A percentile compares a stretch with the other conserved stretches of the same genome.
Conservation (phyloP, 35 echinoderm and acorn worm genomes). For the Lytechinus pictus region DNA sequence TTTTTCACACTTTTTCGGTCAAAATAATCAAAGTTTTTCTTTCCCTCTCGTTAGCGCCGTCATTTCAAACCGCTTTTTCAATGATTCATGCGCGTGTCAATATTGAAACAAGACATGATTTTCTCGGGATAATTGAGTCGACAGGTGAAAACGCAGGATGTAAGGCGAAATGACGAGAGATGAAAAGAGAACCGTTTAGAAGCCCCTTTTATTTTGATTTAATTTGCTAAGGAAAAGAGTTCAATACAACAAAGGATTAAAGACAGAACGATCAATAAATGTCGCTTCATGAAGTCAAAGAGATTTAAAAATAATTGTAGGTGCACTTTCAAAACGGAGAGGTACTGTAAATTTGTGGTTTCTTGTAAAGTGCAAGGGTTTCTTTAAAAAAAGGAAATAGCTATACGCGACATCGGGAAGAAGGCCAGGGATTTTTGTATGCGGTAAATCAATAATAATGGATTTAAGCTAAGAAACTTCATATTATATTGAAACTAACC, state of each 20-base stretch:
- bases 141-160: constrained; percentile 49
- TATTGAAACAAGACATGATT: constrained; percentile 48
- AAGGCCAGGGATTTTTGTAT: not conserved
- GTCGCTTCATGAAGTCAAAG: not conserved
- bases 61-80: not conserved
- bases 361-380: not conserved
- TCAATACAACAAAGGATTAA: not conserved
- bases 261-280: constrained; percentile 34
- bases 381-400: not conserved
- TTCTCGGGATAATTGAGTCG: constrained; percentile 13
- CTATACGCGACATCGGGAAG: not conserved
- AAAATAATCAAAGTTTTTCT: not conserved
- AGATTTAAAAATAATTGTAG: not conserved
- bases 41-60: not conserved
- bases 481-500: not conserved
- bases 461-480: not conserved
- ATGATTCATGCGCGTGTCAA: constrained; percentile 51
- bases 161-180: not conserved
- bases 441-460: not conserved
- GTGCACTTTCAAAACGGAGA: not conserved
- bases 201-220: constrained; percentile 27
- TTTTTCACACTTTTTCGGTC: not conserved
- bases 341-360: not conserved
- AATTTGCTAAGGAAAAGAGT: constrained; percentile 37
- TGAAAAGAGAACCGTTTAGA: constrained; percentile 13